A percentile compares a stretch with the other conserved stretches of the same genome.
phyloP scores from a whole-genome alignment of 2,888 invertebrate genomes.

The Macrophya annulata region DNA sequence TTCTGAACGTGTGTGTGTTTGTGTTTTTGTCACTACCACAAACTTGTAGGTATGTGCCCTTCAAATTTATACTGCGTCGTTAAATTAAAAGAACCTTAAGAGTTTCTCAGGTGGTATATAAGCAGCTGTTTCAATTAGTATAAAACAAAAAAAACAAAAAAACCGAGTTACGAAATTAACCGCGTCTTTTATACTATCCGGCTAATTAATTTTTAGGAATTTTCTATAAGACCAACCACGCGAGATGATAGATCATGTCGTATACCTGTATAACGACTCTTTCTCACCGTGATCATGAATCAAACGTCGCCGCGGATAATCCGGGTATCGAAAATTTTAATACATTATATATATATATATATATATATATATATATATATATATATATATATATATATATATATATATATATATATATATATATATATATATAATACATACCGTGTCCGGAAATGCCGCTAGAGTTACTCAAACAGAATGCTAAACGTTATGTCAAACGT shows the following conservation, averaged over 20 bases:
- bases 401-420: too few relatives aligned
- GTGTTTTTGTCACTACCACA: not conserved
- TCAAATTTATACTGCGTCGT: slow-evolving; percentile 28
- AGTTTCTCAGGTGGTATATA: slow-evolving; percentile 15
- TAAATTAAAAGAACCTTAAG: slow-evolving; percentile 24
- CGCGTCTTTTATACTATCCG: not conserved
- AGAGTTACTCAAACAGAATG: not conserved
- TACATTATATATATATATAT: too few relatives aligned
- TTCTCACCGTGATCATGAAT: not conserved
- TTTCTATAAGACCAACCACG: not conserved
- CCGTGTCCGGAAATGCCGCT: not conserved
- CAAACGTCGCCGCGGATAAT: not conserved
- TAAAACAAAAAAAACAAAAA: too few relatives aligned
- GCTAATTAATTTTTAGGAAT: slow-evolving; percentile 32
- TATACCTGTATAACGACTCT: not conserved
- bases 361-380: too few relatives aligned
- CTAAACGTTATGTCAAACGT: not conserved
- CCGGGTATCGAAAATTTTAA: not conserved
- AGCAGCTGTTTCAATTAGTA: slow-evolving; percentile 35
- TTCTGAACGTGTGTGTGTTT: not conserved
- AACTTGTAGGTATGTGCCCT: not conserved
- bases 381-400: too few relatives aligned
- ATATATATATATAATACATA: too few relatives aligned
- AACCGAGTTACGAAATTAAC: slow-evolving; percentile 25
- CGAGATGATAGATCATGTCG: slow-evolving; percentile 31